A percentile compares a stretch with the other conserved stretches of the same genome.
phyloP scores from a whole-genome alignment of 1,140 invertebrate genomes.

The Whitmania pigra region DNA sequence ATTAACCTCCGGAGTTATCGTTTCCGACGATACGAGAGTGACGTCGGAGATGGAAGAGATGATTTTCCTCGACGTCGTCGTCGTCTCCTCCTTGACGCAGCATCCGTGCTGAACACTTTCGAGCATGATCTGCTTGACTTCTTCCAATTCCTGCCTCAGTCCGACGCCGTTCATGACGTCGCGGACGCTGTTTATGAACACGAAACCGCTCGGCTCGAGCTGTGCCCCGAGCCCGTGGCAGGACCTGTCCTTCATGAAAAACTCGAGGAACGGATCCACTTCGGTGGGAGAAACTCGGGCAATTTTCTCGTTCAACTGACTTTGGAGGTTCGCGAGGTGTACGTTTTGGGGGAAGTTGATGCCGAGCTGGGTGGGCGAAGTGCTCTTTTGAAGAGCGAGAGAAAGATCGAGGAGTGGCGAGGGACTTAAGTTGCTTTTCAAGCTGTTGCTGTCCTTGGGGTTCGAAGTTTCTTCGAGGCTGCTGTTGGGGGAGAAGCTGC shows the following conservation, averaged over 20 bases:
- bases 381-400: background rate
- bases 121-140: no score
- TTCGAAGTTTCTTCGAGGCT: no score
- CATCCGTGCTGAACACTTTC: no score
- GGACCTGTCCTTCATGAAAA: constrained; percentile 22
- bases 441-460: no score
- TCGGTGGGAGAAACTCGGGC: constrained; percentile 13
- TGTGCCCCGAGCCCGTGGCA: background rate
- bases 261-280: constrained; percentile 14
- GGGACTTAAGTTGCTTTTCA: background rate
- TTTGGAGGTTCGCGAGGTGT: background rate
- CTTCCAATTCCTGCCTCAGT: background rate
- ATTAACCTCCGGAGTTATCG: no score
- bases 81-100: no score
- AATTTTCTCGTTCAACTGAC: background rate
- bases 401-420: background rate
- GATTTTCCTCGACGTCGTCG: no score
- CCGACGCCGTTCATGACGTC: constrained; percentile 27
- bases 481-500: no score
- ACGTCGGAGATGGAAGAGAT: no score
- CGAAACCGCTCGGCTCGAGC: no score
- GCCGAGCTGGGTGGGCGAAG: background rate
- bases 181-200: constrained; percentile 27
- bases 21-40: no score
- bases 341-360: background rate